phyloP scores from a whole-genome alignment of 2,113 vertebrate species.

The Gnathonemus echidnorhynchus region DNA sequence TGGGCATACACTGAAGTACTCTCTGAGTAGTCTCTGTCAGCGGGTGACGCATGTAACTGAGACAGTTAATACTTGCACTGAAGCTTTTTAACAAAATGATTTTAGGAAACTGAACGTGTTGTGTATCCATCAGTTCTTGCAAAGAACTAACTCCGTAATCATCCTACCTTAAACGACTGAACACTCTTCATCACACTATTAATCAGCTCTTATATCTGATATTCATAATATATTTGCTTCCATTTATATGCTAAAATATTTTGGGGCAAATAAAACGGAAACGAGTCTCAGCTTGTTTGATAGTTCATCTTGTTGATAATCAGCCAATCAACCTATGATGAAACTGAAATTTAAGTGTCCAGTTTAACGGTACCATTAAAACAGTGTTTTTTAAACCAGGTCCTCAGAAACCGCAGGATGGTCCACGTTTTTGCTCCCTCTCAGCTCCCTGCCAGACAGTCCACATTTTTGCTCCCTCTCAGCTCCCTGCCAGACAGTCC shows the following conservation, averaged over 20 bases:
- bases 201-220: neutral
- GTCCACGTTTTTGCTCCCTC: too few relatives aligned
- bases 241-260: neutral
- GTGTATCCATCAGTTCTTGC: neutral
- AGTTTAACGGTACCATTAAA: neutral
- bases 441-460: too few relatives aligned
- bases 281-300: neutral
- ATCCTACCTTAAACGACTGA: neutral
- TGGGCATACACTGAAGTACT: neutral
- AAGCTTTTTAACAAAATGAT: neutral
- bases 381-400: neutral
- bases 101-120: neutral
- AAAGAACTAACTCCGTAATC: neutral
- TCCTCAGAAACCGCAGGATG: neutral
- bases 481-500: too few relatives aligned
- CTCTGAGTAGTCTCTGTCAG: neutral
- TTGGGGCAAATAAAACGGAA: neutral
- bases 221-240: neutral
- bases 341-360: neutral
- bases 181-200: neutral
- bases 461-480: too few relatives aligned
- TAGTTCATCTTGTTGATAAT: neutral
- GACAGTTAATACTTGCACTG: neutral
- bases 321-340: neutral
- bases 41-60: neutral